phyloP scores from a whole-genome alignment of 2,797 vertebrate genomes.

The Emydoidea blandingii region DNA sequence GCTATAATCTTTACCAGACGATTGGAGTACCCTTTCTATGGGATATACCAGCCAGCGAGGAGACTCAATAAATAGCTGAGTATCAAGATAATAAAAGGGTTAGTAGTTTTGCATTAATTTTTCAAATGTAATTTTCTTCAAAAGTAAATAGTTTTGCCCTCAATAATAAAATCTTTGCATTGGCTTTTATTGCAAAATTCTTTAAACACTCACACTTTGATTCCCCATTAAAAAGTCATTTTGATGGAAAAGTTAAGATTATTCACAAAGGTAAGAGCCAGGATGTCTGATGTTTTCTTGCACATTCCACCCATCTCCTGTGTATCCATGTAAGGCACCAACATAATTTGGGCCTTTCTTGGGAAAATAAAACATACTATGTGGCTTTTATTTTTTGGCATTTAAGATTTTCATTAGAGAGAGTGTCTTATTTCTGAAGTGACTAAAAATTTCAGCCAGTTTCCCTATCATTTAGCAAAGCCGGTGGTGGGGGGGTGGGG shows the following conservation, averaged over 20 bases:
- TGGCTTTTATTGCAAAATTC: not conserved
- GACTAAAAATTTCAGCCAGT: not conserved
- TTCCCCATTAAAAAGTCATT: not conserved
- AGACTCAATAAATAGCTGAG: not conserved
- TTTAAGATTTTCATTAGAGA: not conserved
- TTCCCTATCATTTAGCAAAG: not conserved
- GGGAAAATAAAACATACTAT: slow-evolving; percentile 8
- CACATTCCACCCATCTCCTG: not conserved
- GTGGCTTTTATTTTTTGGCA: slow-evolving; percentile 27
- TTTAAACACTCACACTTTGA: not conserved
- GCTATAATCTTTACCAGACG: not conserved
- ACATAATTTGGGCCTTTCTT: not conserved
- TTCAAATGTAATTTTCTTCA: not conserved
- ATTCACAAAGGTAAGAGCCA: not conserved
- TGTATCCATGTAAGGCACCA: not conserved
- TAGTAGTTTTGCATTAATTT: not conserved
- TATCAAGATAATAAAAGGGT: not conserved
- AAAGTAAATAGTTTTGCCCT: not conserved
- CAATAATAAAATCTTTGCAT: not conserved
- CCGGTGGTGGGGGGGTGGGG: rapidly evolving
- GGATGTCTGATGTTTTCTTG: not conserved
- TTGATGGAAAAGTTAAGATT: not conserved
- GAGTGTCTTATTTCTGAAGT: not conserved
- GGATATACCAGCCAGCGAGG: not conserved
- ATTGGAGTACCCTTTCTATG: not conserved